Evolutionary conservation across 2,797 vertebrate species (phyloP).

Genomic region (Lycodopsis pacificus): DNA sequence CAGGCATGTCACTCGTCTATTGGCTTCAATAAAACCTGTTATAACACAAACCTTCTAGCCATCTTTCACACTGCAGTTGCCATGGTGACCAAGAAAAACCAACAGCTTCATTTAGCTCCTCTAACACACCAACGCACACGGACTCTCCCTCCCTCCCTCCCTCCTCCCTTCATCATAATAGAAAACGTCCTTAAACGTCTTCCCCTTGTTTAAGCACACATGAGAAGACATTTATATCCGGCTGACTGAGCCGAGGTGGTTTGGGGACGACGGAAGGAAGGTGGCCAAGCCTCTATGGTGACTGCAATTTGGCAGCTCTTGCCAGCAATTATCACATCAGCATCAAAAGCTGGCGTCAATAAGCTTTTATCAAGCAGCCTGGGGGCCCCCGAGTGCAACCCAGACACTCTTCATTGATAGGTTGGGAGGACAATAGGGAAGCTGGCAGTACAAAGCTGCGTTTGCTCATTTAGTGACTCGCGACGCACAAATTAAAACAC

Average conservation of each 20-base stretch:
- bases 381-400: conserved; percentile 32
- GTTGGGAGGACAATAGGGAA: conserved; percentile 41
- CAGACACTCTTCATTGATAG: conserved; percentile 44
- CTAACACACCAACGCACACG: conserved; percentile 46
- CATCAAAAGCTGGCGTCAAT: conserved; percentile 50
- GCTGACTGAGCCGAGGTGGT: conserved; percentile 17
- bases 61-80: conserved; percentile 72
- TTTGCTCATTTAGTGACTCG: conserved; percentile 30
- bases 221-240: conserved; percentile 13
- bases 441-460: conserved; percentile 21
- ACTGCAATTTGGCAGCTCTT: conserved; percentile 60
- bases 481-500: conserved; percentile 37
- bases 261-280: conserved; percentile 19
- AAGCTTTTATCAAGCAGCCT: conserved; percentile 45
- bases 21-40: conserved; percentile 52
- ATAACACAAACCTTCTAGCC: conserved; percentile 50
- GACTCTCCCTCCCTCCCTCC: neutral
- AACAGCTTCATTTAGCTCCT: conserved; percentile 58
- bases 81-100: conserved; percentile 71
- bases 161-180: conserved; percentile 12
- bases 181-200: conserved; percentile 10
- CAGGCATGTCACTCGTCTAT: conserved; percentile 43
- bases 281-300: conserved; percentile 35
- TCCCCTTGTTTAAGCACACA: conserved; percentile 9
- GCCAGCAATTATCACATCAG: conserved; percentile 67